Percentiles rank a stretch among this genome's conserved stretches.
Evolutionary conservation across 1,140 invertebrate species (phyloP).

Genomic region (Drosophila elegans): DNA sequence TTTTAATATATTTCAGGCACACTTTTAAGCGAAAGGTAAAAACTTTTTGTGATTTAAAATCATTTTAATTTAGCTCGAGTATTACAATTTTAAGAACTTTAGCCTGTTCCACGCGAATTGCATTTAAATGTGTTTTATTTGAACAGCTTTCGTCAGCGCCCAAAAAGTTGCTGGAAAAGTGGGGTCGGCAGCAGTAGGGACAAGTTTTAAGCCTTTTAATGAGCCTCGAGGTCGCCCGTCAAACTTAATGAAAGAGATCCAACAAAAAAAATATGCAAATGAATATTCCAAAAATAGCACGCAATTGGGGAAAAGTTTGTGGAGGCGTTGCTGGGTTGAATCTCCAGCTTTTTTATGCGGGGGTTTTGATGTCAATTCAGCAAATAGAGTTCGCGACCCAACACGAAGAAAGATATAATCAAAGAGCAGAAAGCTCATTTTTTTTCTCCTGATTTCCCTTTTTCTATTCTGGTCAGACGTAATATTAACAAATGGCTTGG

Average conservation of each 20-base stretch:
- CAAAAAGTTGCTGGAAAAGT: neutral
- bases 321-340: conserved; percentile 33
- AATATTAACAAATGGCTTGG: conserved; percentile 80
- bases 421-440: conserved; percentile 55
- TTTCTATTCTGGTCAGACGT: conserved; percentile 43
- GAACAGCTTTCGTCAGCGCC: conserved; percentile 12
- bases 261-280: conserved; percentile 53
- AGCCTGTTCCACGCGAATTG: conserved; percentile 4
- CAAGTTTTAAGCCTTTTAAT: conserved; percentile 77
- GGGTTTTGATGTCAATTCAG: conserved; percentile 3
- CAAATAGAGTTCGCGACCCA: conserved; percentile 37
- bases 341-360: neutral
- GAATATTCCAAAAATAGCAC: conserved; percentile 50
- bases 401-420: conserved; percentile 54
- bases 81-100: conserved; percentile 16
- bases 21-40: neutral
- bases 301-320: conserved; percentile 37
- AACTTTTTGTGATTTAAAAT: conserved; percentile 20
- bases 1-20: neutral
- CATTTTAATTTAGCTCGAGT: conserved; percentile 24
- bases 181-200: conserved; percentile 15
- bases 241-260: conserved; percentile 69
- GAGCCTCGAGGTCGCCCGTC: conserved; percentile 46
- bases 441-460: conserved; percentile 20
- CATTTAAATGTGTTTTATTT: conserved; percentile 29